Evolutionary conservation across 2,113 vertebrate species (phyloP).

Genomic region (Aphelocoma coerulescens): DNA sequence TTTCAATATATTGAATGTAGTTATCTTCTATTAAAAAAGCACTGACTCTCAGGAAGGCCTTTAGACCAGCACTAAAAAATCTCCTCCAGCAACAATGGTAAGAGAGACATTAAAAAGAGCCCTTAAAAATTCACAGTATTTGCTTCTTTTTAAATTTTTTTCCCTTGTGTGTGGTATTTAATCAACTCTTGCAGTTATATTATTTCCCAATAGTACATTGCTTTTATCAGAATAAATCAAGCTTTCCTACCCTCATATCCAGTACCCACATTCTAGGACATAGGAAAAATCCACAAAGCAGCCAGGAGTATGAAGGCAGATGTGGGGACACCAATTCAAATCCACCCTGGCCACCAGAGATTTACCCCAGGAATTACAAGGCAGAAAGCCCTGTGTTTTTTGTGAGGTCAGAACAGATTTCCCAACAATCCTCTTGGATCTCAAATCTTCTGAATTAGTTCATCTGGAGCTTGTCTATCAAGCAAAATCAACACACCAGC

Average conservation of each 20-base stretch:
- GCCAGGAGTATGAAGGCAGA: neutral
- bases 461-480: neutral
- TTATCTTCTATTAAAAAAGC: neutral
- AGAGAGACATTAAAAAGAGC: neutral
- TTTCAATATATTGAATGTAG: neutral
- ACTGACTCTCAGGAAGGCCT: neutral
- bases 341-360: neutral
- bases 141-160: accelerated
- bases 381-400: neutral
- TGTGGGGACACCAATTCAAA: neutral
- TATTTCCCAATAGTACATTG: neutral
- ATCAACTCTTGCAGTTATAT: neutral
- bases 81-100: neutral
- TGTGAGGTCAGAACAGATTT: neutral
- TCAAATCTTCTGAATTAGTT: neutral
- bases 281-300: neutral
- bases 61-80: neutral
- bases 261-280: neutral
- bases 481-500: neutral
- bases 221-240: neutral
- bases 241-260: neutral
- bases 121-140: neutral
- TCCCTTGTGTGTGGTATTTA: neutral
- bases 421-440: neutral
- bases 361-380: neutral